These are phyloP conservation scores for Monochamus alternatus DNA, from an alignment of 2,888 invertebrate species.

Conservation along the genomic window DNA sequence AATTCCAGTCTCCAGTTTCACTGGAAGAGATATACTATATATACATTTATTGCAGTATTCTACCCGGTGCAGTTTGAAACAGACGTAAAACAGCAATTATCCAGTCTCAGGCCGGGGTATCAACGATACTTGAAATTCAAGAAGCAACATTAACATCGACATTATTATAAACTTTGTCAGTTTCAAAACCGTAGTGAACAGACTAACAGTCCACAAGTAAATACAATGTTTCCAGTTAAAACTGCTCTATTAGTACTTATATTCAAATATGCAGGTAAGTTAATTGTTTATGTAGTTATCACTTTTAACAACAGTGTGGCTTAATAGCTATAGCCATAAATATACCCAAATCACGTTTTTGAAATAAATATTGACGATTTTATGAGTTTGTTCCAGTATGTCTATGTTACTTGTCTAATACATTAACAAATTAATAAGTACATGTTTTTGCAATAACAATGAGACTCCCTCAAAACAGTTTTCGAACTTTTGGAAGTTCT, in stretches of 20 bases:
- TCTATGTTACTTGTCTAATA: too few species aligned
- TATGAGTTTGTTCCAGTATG: too few species aligned
- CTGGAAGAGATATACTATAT: background rate
- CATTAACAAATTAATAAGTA: background rate
- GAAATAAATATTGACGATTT: too few species aligned
- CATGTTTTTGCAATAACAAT: background rate
- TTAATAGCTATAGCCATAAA: background rate
- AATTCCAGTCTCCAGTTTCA: background rate
- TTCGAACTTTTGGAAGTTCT: too few species aligned
- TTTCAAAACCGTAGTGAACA: background rate
- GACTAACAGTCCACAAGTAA: background rate
- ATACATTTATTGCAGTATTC: background rate
- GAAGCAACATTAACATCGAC: background rate
- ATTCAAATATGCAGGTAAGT: constrained; percentile 2
- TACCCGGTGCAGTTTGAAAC: background rate
- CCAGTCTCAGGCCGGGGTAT: background rate
- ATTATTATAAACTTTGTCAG: background rate
- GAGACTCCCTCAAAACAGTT: too few species aligned
- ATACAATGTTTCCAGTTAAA: background rate
- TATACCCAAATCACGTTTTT: background rate
- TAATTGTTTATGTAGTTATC: background rate
- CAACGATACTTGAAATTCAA: constrained; percentile 5
- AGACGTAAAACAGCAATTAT: background rate
- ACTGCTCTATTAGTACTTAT: background rate
- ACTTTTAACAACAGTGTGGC: background rate